phyloP scores from a whole-genome alignment of 2,797 vertebrate species.

The Oryzias dopingdopingensis region DNA sequence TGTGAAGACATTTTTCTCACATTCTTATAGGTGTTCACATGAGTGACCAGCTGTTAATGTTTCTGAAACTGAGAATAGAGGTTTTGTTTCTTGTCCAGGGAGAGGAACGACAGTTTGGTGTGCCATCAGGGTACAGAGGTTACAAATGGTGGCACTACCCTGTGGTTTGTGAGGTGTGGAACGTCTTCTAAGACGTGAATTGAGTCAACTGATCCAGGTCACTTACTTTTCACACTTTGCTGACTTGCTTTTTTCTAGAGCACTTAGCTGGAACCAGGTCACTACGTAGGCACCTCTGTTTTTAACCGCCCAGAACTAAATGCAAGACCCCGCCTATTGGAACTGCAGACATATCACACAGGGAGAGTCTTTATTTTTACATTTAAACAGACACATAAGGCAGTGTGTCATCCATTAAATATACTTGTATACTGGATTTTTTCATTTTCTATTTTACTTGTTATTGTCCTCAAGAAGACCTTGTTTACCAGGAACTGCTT shows the following conservation, averaged over 20 bases:
- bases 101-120: slow-evolving; percentile 27
- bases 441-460: background rate
- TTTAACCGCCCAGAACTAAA: slow-evolving; percentile 44
- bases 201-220: slow-evolving; percentile 78
- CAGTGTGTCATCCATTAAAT: background rate
- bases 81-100: slow-evolving; percentile 16
- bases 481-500: slow-evolving; percentile 3
- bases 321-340: slow-evolving; percentile 17
- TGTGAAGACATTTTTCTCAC: background rate
- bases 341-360: slow-evolving; percentile 9
- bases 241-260: slow-evolving; percentile 64
- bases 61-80: slow-evolving; percentile 12
- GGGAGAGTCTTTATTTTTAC: slow-evolving; percentile 4
- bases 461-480: background rate
- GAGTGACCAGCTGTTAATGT: slow-evolving; percentile 9
- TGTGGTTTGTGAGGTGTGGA: slow-evolving; percentile 44
- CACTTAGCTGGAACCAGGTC: slow-evolving; percentile 71
- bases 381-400: slow-evolving; percentile 4
- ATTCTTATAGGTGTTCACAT: background rate
- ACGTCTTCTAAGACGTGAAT: slow-evolving; percentile 76
- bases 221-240: slow-evolving; percentile 74
- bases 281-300: slow-evolving; percentile 21
- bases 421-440: background rate
- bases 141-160: slow-evolving; percentile 61
- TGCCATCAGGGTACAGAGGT: slow-evolving; percentile 26